phyloP scores from a whole-genome alignment of 2,797 vertebrate genomes.

The Anomalospiza imberbis region DNA sequence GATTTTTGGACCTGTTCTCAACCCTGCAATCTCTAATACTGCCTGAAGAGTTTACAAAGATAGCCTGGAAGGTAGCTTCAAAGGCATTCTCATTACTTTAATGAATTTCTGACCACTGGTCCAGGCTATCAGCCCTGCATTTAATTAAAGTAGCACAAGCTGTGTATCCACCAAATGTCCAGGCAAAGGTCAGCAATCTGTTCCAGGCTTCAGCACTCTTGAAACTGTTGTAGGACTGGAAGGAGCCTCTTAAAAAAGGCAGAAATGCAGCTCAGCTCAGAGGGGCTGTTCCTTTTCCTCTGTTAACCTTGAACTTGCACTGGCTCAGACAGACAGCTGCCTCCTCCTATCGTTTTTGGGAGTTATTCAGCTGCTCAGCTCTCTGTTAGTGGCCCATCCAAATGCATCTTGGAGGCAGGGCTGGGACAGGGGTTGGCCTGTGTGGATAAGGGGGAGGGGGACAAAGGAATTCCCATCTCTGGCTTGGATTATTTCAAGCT shows the following conservation, averaged over 20 bases:
- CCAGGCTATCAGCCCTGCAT: constrained; percentile 31
- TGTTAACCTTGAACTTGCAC: neutral
- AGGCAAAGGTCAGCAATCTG: constrained; percentile 46
- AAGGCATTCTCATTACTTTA: constrained; percentile 53
- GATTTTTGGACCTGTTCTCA: constrained; percentile 16
- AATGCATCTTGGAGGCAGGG: neutral
- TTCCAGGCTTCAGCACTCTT: constrained; percentile 9
- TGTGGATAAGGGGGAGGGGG: neutral
- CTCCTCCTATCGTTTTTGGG: neutral
- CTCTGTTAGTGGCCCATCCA: neutral
- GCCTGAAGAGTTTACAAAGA: constrained; percentile 43
- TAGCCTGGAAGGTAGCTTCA: constrained; percentile 36
- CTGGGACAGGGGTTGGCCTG: neutral
- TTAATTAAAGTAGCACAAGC: constrained; percentile 42
- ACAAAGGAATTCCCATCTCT: neutral
- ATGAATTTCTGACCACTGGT: constrained; percentile 60
- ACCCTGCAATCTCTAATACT: constrained; percentile 17
- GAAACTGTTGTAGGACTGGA: neutral
- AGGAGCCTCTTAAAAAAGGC: neutral
- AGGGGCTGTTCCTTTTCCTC: neutral
- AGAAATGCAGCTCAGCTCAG: neutral
- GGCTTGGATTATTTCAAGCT: neutral
- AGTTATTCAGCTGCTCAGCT: neutral
- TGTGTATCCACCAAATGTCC: constrained; percentile 40
- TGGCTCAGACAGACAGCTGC: neutral